These are phyloP conservation scores for Adrianichthys oophorus DNA, from an alignment of 2,797 vertebrate genomes.

Conservation along the genomic window DNA sequence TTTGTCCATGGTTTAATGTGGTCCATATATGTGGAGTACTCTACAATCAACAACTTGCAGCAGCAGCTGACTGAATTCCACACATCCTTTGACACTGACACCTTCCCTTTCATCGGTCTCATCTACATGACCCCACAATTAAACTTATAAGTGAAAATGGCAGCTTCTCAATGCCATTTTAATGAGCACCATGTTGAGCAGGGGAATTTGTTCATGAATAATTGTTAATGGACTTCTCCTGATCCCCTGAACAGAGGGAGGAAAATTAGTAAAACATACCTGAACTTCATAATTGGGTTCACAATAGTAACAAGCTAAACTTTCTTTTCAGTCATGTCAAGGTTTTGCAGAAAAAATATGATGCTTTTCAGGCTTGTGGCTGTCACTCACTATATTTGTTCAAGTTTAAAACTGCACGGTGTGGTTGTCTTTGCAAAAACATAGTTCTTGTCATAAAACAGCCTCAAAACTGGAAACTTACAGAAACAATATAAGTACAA, in stretches of 20 bases:
- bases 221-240: slow-evolving; percentile 59
- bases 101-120: slow-evolving; percentile 73
- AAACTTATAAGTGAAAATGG: slow-evolving; percentile 77
- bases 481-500: too few species aligned
- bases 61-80: slow-evolving; percentile 56
- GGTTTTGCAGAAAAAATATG: slow-evolving; percentile 7
- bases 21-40: slow-evolving; percentile 60
- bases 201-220: slow-evolving; percentile 52
- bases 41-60: slow-evolving; percentile 58
- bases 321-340: slow-evolving; percentile 29
- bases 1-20: slow-evolving; percentile 75
- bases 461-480: too few species aligned
- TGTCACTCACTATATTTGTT: neutral
- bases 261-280: slow-evolving; percentile 48
- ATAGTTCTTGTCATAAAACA: neutral
- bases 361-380: neutral
- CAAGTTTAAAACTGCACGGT: neutral
- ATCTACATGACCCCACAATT: slow-evolving; percentile 79
- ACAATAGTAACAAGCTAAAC: slow-evolving; percentile 34
- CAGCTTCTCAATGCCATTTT: slow-evolving; percentile 75
- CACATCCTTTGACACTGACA: slow-evolving; percentile 70
- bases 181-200: slow-evolving; percentile 72
- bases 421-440: neutral
- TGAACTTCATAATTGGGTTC: slow-evolving; percentile 52
- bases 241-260: slow-evolving; percentile 33